Percentiles rank a stretch among this genome's conserved stretches.
phyloP scores from a whole-genome alignment of 2,888 invertebrate species.

The Drosophila macrospina region DNA sequence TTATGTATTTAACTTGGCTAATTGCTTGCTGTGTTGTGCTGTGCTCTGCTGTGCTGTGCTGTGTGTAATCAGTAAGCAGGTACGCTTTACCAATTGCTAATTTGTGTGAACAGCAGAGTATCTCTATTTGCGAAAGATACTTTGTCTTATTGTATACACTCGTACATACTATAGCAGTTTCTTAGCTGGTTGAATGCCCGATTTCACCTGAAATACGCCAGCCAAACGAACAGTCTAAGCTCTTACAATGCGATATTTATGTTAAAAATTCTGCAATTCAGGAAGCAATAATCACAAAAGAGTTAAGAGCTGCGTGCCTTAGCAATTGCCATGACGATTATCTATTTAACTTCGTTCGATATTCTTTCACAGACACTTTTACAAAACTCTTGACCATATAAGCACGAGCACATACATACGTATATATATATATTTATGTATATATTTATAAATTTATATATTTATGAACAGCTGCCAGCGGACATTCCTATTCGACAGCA shows the following conservation, averaged over 20 bases:
- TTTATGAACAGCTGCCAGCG: slow-evolving; percentile 32
- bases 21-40: slow-evolving; percentile 59
- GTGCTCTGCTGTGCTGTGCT: neutral
- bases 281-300: slow-evolving; percentile 57
- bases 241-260: slow-evolving; percentile 35
- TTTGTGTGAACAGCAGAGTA: slow-evolving; percentile 66
- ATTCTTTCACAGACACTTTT: slow-evolving; percentile 34
- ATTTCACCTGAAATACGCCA: slow-evolving; percentile 67
- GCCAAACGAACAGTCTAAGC: slow-evolving; percentile 26
- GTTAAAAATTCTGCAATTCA: slow-evolving; percentile 56
- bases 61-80: slow-evolving; percentile 61
- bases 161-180: slow-evolving; percentile 19
- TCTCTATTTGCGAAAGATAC: slow-evolving; percentile 65
- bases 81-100: slow-evolving; percentile 70
- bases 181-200: slow-evolving; percentile 64
- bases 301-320: slow-evolving; percentile 42
- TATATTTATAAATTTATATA: slow-evolving; percentile 23
- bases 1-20: slow-evolving; percentile 73
- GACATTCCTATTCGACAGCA: slow-evolving; percentile 25
- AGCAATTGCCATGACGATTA: slow-evolving; percentile 29
- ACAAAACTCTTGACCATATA: slow-evolving; percentile 4
- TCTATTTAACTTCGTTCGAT: slow-evolving; percentile 35
- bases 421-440: slow-evolving; percentile 23
- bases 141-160: slow-evolving; percentile 39
- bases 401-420: neutral